Conservation (phyloP, 2,113 vertebrate genomes). For the Rhinichthys klamathensis region DNA sequence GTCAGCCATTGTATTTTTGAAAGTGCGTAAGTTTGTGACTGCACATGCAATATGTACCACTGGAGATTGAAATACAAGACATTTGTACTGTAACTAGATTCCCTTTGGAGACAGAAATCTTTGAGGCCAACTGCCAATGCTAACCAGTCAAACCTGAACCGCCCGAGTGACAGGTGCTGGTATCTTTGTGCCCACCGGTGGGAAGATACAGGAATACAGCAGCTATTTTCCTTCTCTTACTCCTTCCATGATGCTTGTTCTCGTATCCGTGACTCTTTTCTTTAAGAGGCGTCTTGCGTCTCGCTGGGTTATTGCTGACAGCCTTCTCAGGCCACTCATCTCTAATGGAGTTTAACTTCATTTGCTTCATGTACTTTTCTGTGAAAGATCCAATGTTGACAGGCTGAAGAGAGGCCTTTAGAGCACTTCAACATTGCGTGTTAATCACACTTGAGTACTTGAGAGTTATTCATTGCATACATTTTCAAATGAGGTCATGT, state of each 20-base stretch:
- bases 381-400: slow-evolving; percentile 63
- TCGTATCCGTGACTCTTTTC: slow-evolving; percentile 30
- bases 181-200: not conserved
- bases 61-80: slow-evolving; percentile 46
- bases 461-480: slow-evolving; percentile 7
- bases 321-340: not conserved
- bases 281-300: slow-evolving; percentile 16
- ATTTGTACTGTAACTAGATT: slow-evolving; percentile 35
- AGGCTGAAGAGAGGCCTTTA: slow-evolving; percentile 58
- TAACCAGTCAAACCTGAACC: slow-evolving; percentile 9
- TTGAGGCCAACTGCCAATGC: slow-evolving; percentile 19
- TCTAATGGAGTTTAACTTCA: slow-evolving; percentile 40
- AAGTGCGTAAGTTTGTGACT: slow-evolving; percentile 14
- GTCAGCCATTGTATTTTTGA: slow-evolving; percentile 36
- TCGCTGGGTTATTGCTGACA: not conserved
- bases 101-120: slow-evolving; percentile 6
- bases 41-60: slow-evolving; percentile 10
- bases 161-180: not conserved
- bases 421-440: slow-evolving; percentile 34
- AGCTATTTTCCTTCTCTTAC: not conserved
- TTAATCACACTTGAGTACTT: slow-evolving; percentile 43
- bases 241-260: not conserved
- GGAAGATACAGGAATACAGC: not conserved
- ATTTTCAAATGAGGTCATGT: slow-evolving; percentile 19
- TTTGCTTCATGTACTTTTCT: slow-evolving; percentile 64